Conservation (phyloP, 2,888 invertebrate species). For the Zaprionus lineosus region DNA sequence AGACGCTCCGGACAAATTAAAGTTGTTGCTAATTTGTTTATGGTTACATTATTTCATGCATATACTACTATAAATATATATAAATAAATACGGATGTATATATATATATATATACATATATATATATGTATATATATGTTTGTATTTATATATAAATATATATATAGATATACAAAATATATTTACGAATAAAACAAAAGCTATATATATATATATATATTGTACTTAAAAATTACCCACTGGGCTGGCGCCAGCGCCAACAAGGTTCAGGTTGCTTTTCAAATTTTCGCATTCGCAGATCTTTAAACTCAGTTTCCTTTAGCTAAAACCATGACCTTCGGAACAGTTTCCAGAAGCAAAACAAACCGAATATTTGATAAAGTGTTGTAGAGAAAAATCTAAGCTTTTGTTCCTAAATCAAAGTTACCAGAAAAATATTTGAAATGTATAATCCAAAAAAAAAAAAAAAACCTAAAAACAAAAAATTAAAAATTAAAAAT, state of each 20-base stretch:
- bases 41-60: constrained; percentile 80
- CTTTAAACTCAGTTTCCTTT: constrained; percentile 74
- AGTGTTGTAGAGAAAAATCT: constrained; percentile 24
- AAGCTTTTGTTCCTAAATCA: constrained; percentile 67
- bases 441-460: constrained; percentile 56
- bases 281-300: constrained; percentile 66
- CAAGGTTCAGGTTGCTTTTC: constrained; percentile 54
- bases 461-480: constrained; percentile 12
- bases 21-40: constrained; percentile 79
- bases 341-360: constrained; percentile 19
- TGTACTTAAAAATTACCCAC: constrained; percentile 40
- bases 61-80: constrained; percentile 53
- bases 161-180: constrained; percentile 21
- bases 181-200: constrained; percentile 10
- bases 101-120: constrained; percentile 40
- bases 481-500: constrained; percentile 10
- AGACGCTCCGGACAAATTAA: constrained; percentile 73
- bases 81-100: constrained; percentile 30
- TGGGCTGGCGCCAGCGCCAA: constrained; percentile 65
- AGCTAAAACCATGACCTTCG: constrained; percentile 35
- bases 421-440: constrained; percentile 39
- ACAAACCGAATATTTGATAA: constrained; percentile 22
- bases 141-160: constrained; percentile 18
- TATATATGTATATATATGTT: constrained; percentile 28
- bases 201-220: constrained; percentile 16